These are phyloP conservation scores for Prosopocoilus inquinatus DNA, from an alignment of 2,888 invertebrate genomes.

Conservation along the genomic window DNA sequence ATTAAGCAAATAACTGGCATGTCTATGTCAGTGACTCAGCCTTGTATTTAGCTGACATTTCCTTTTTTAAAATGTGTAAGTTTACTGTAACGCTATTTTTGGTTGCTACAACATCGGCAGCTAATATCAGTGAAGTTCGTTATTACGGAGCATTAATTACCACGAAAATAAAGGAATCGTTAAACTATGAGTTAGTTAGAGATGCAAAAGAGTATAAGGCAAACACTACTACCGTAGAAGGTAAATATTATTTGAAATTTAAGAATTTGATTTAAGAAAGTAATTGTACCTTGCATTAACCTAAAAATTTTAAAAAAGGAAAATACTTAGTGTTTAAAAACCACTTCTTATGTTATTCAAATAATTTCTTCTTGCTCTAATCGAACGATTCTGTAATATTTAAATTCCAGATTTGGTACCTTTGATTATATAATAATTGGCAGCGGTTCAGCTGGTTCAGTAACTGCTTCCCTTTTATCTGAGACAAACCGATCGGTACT, in stretches of 20 bases:
- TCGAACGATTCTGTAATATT: no score
- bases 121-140: not conserved
- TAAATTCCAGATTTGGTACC: slow-evolving; percentile 16
- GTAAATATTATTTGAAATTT: no score
- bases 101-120: not conserved
- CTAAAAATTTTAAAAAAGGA: no score
- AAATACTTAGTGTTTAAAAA: no score
- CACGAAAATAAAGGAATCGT: not conserved
- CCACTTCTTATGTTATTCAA: no score
- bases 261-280: no score
- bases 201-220: not conserved
- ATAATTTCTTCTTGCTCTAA: no score
- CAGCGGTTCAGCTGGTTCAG: slow-evolving; percentile 15
- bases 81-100: not conserved
- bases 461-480: slow-evolving; percentile 13
- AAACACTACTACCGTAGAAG: not conserved
- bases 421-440: slow-evolving; percentile 22
- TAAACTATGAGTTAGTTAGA: not conserved
- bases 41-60: no score
- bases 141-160: not conserved
- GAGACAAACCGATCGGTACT: slow-evolving; percentile 12
- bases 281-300: no score
- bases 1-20: no score
- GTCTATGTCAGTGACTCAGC: no score
- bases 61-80: not conserved